Percentiles rank a stretch among this genome's conserved stretches.
These are phyloP conservation scores for Sebastes alutus DNA, from an alignment of 2,797 vertebrate genomes.

Conservation along the genomic window DNA sequence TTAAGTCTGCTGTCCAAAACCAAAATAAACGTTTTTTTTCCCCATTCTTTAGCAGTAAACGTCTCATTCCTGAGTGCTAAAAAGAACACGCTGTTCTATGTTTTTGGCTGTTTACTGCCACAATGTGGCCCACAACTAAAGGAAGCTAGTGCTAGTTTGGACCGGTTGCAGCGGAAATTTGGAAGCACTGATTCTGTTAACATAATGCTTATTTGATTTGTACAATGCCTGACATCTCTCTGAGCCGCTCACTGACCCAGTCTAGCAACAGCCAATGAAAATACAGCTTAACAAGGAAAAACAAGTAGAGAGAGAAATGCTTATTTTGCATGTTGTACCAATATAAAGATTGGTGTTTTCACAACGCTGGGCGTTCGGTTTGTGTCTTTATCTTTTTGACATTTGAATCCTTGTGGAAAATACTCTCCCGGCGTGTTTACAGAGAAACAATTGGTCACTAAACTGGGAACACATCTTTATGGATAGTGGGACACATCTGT, in stretches of 20 bases:
- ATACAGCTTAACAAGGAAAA: background rate
- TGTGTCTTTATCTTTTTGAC: background rate
- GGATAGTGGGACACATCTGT: background rate
- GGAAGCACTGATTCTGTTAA: background rate
- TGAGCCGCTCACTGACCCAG: background rate
- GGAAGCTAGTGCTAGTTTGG: background rate
- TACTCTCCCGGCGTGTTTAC: background rate
- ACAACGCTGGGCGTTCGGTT: background rate
- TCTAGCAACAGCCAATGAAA: background rate
- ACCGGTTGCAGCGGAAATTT: background rate
- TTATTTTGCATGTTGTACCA: background rate
- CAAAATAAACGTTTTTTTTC: conserved; percentile 20
- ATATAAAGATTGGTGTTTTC: background rate
- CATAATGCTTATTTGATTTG: background rate
- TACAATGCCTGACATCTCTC: background rate
- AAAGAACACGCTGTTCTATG: conserved; percentile 3
- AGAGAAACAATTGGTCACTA: background rate
- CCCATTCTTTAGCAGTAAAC: background rate
- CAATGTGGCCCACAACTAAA: conserved; percentile 9
- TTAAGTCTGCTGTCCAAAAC: conserved; percentile 13
- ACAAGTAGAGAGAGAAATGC: background rate
- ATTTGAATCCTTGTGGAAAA: background rate
- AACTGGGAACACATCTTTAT: background rate
- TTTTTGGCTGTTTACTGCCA: conserved; percentile 19
- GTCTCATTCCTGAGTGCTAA: conserved; percentile 3